Evolutionary conservation across 2,797 vertebrate genomes (phyloP).

Genomic region (Myotis planiceps): DNA sequence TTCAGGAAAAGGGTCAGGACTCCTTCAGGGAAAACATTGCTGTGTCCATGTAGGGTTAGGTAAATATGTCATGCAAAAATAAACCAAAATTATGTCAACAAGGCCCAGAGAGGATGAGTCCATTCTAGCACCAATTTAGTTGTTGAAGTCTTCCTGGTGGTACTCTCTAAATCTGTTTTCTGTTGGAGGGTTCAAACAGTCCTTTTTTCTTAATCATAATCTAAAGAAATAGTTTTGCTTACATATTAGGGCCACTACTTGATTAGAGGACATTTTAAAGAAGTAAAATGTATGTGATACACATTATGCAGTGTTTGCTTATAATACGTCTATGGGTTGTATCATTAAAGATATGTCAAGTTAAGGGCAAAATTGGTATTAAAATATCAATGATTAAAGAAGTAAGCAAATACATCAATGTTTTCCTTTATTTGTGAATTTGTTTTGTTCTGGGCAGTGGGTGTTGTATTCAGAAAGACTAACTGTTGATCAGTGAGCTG

Average conservation of each 20-base stretch:
- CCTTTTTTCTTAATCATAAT: not conserved
- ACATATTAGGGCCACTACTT: not conserved
- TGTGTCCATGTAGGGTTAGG: not conserved
- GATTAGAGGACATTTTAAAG: not conserved
- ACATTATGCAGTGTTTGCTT: not conserved
- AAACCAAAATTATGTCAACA: conserved; percentile 34
- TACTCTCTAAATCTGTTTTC: not conserved
- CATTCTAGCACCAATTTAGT: not conserved
- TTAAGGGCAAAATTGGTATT: not conserved
- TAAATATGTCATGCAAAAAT: conserved; percentile 16
- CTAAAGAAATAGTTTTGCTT: conserved; percentile 14
- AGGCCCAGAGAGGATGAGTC: not conserved
- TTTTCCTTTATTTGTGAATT: not conserved
- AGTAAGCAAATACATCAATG: not conserved
- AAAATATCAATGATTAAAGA: not conserved
- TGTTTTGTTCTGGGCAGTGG: not conserved
- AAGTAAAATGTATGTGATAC: not conserved
- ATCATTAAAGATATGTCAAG: not conserved
- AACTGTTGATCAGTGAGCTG: not conserved
- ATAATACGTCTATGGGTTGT: not conserved
- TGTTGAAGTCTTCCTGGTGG: not conserved
- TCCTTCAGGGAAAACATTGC: conserved; percentile 52
- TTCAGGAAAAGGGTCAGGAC: not conserved
- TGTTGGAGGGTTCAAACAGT: not conserved
- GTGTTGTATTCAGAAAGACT: not conserved